A percentile compares a stretch with the other conserved stretches of the same genome.
phyloP scores from a whole-genome alignment of 2,113 vertebrate species.

The Scalopus aquaticus region DNA sequence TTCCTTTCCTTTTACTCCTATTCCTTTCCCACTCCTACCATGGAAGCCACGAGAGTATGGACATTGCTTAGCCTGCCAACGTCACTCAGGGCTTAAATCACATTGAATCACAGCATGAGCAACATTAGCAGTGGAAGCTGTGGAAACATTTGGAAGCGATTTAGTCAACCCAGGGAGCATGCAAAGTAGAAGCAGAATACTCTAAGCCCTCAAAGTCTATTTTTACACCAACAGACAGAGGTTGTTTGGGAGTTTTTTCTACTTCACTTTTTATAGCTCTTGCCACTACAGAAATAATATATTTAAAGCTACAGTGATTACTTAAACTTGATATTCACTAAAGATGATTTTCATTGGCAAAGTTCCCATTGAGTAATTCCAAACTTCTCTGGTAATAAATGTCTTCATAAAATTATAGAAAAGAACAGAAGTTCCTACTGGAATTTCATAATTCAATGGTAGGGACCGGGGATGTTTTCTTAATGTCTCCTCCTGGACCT shows the following conservation, averaged over 20 bases:
- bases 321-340: slow-evolving; percentile 39
- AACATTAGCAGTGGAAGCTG: neutral
- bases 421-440: neutral
- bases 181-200: neutral
- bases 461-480: accelerated
- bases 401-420: slow-evolving; percentile 12
- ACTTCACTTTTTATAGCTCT: slow-evolving; percentile 4
- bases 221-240: neutral
- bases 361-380: slow-evolving; percentile 19
- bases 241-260: neutral
- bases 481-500: neutral
- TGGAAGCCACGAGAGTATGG: neutral
- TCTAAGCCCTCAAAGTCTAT: neutral
- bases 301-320: slow-evolving; percentile 26
- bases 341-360: slow-evolving; percentile 6
- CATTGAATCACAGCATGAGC: neutral
- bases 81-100: neutral
- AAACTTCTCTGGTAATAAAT: slow-evolving; percentile 13
- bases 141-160: neutral
- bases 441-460: neutral
- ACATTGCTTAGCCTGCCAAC: neutral
- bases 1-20: neutral
- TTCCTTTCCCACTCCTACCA: neutral
- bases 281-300: neutral
- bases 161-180: neutral